phyloP scores from a whole-genome alignment of 2,797 vertebrate genomes.

The Tokudaia muenninki region DNA sequence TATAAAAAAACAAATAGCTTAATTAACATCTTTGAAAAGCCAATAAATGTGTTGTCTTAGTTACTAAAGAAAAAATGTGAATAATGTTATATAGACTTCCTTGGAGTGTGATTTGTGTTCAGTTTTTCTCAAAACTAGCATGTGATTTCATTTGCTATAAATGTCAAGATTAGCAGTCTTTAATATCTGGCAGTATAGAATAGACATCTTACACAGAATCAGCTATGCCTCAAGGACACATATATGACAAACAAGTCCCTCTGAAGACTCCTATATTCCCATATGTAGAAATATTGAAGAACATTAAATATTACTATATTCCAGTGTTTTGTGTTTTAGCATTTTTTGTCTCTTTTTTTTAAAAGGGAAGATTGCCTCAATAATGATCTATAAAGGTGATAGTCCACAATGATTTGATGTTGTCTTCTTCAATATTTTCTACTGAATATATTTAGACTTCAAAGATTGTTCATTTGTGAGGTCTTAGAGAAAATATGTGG shows the following conservation, averaged over 20 bases:
- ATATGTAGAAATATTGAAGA: neutral
- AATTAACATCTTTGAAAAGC: conserved; percentile 15
- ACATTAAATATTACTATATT: neutral
- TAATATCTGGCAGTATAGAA: neutral
- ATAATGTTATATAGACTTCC: neutral
- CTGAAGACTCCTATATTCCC: neutral
- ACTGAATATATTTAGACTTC: neutral
- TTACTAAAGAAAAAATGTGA: neutral
- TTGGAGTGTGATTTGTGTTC: neutral
- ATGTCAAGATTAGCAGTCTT: neutral
- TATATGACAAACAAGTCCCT: neutral
- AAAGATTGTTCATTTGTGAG: neutral
- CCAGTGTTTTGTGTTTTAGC: neutral
- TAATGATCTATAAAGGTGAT: neutral
- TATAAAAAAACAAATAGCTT: neutral
- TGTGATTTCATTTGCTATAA: neutral
- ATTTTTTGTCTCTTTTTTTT: neutral
- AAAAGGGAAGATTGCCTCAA: neutral
- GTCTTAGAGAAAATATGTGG: neutral
- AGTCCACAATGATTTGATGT: neutral
- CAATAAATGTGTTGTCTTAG: conserved; percentile 17
- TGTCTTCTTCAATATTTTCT: neutral
- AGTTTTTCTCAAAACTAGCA: neutral
- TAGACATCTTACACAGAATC: neutral
- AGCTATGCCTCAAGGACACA: neutral